Evolutionary conservation across 2,888 invertebrate species (phyloP).

Genomic region (Drosophila subquinaria): DNA sequence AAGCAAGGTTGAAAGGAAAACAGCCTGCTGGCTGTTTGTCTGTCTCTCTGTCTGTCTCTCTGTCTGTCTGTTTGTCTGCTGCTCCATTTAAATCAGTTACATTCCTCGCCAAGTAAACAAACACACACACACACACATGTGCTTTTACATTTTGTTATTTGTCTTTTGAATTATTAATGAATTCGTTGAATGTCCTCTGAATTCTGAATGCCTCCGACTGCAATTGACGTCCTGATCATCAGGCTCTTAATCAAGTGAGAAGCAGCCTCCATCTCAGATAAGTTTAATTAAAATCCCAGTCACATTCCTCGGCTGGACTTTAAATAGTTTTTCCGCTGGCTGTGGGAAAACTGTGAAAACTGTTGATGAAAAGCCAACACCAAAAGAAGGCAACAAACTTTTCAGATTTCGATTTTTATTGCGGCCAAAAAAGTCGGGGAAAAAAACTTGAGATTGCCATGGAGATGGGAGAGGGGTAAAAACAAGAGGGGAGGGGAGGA

Average conservation of each 20-base stretch:
- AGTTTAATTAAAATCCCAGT: slow-evolving; percentile 70
- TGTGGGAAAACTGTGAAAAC: slow-evolving; percentile 14
- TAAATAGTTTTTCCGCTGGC: slow-evolving; percentile 47
- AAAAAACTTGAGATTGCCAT: slow-evolving; percentile 26
- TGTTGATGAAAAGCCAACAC: slow-evolving; percentile 13
- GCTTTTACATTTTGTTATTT: slow-evolving; percentile 72
- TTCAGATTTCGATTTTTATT: slow-evolving; percentile 75
- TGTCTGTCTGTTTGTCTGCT: slow-evolving; percentile 37
- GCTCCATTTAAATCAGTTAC: slow-evolving; percentile 75
- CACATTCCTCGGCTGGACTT: slow-evolving; percentile 48
- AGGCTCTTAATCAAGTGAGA: slow-evolving; percentile 61
- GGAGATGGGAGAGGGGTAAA: slow-evolving; percentile 35
- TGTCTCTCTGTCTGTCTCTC: slow-evolving; percentile 4
- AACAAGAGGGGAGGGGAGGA: no score
- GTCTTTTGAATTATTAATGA: slow-evolving; percentile 85
- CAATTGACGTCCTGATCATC: slow-evolving; percentile 41
- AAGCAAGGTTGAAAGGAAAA: background rate
- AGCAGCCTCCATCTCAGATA: slow-evolving; percentile 48
- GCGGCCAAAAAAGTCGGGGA: slow-evolving; percentile 44
- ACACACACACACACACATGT: slow-evolving; percentile 25
- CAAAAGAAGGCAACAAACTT: slow-evolving; percentile 52
- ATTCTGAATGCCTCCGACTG: slow-evolving; percentile 6
- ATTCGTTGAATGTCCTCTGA: slow-evolving; percentile 59
- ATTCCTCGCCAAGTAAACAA: slow-evolving; percentile 49
- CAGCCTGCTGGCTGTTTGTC: slow-evolving; percentile 11